Evolutionary conservation across 1,140 invertebrate species (phyloP), one percentile per base, ranked within the genome.

Genomic region (Drosophila subpulchrella): DNA sequence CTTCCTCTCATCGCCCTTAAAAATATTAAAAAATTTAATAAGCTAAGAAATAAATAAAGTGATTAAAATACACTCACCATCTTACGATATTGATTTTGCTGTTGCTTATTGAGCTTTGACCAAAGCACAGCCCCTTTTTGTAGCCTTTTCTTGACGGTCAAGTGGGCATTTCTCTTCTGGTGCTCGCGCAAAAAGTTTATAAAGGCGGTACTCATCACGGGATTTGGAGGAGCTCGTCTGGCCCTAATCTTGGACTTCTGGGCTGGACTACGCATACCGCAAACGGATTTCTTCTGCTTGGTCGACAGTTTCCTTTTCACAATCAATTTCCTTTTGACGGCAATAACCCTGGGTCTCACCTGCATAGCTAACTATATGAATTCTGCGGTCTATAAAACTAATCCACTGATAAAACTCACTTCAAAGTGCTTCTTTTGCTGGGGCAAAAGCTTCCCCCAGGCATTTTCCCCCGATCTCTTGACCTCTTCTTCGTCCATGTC

Each of bases 381-480:
- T 15, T 15, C 1, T 11, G 7, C n/a, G 0, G 6, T 6, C 2
- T 17, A 34, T 1, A 6, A 34, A 4, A 0, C 12, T 3, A 51
- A 12, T 12, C 11, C 1, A 12, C 17, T 11, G 8, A 11, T 6
- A 15, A 10, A 7, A 30, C 59, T 56, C 12, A 70, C 66, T 10
- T 51, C 34, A 55, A 70, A 70, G 0, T 24, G 10, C 7, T 6
- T 13, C 4, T 70, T 67, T 24, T 70, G 39, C 4, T 20, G 0
- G 2, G 17, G 17, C 8, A 12, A 24, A 5, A 70, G 17, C 50
- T 55, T 70, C 3, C 62, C 66, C 61, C 66, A 70, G 2, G 61
- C 48, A 24, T 47, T 54, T 8, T 5, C 15, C 0, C 13, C 58
- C 7, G 8, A 13, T 5, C 27, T 32, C 0, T 6, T 8, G 3